Conservation (phyloP, 2,888 invertebrate genomes). For the Halocaridina rubra region DNA sequence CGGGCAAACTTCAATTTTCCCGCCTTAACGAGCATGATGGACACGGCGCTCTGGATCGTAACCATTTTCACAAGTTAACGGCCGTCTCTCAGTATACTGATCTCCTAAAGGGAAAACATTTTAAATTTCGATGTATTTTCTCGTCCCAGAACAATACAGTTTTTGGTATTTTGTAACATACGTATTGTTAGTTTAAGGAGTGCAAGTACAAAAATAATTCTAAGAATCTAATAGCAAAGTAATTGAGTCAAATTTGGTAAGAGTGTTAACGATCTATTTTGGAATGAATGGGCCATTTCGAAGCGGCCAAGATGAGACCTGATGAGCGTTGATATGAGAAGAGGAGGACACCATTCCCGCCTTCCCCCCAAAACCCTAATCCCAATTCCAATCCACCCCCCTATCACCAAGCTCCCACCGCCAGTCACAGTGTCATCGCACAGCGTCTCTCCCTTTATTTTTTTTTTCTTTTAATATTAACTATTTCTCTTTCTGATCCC, state of each 20-base stretch:
- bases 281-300: conserved; percentile 11
- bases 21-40: conserved; percentile 59
- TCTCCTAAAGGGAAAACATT: too few species aligned
- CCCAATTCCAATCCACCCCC: not conserved
- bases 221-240: too few species aligned
- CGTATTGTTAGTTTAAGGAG: too few species aligned
- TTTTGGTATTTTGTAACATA: too few species aligned
- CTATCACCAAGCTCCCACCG: not conserved
- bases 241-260: too few species aligned
- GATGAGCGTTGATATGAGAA: conserved; percentile 55
- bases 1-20: conserved; percentile 61
- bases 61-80: not conserved
- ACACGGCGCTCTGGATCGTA: conserved; percentile 27
- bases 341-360: conserved; percentile 40
- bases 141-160: too few species aligned
- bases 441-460: not conserved
- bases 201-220: too few species aligned
- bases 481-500: not conserved
- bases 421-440: too few species aligned
- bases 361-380: not conserved
- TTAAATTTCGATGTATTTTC: too few species aligned
- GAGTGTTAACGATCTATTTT: not conserved
- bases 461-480: not conserved
- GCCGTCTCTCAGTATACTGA: too few species aligned
- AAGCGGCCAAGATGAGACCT: conserved; percentile 48